Conservation (phyloP, 2,113 vertebrate species). For the Mohoua ochrocephala region DNA sequence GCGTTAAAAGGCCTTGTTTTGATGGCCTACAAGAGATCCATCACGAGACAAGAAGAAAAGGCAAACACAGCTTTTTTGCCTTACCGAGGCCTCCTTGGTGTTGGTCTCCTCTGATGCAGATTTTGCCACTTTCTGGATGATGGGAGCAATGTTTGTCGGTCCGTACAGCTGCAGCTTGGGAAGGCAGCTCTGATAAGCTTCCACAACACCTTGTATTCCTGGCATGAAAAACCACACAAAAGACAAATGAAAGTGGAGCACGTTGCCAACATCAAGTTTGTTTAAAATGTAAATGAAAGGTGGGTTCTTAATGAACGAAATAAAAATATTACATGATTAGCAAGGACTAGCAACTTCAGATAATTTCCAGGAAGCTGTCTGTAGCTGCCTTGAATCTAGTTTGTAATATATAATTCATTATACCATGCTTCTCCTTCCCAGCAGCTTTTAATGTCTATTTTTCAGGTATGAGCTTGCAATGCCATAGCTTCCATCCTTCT, state of each 20-base stretch:
- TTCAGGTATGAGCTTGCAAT: neutral
- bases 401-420: neutral
- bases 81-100: conserved; percentile 93
- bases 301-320: neutral
- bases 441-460: neutral
- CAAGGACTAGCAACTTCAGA: neutral
- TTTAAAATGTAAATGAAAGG: neutral
- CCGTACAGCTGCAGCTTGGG: conserved; percentile 94
- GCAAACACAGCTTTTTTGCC: neutral
- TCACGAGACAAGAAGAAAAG: neutral
- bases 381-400: neutral
- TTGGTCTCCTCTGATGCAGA: conserved; percentile 92
- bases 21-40: neutral
- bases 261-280: neutral
- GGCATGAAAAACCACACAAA: neutral
- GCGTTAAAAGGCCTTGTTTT: neutral
- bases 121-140: conserved; percentile 94
- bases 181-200: conserved; percentile 95
- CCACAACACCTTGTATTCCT: conserved; percentile 97
- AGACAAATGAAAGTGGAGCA: neutral
- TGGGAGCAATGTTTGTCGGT: conserved; percentile 95
- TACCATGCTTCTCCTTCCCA: neutral
- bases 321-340: neutral
- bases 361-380: neutral
- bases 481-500: neutral